Evolutionary conservation across 2,797 vertebrate species (phyloP), one percentile per base, ranked within the genome.

Genomic region (Neostethus bicornis): DNA sequence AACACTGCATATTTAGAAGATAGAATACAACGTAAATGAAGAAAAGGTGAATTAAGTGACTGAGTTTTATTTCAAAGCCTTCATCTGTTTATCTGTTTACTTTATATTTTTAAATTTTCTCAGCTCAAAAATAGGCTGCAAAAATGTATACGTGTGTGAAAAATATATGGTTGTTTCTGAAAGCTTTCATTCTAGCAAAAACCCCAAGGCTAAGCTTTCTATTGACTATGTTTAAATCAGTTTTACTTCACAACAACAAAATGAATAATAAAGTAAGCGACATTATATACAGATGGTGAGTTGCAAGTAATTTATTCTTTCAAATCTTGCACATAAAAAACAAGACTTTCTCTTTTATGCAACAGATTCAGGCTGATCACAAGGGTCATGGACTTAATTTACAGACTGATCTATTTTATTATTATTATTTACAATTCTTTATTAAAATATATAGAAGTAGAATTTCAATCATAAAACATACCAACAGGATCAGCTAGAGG

Each of bases 371-470:
- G 5, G 46, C 56, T 74, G 52, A 80, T 73, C 8, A 14, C 46
- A 72, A 52, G 44, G 65, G 42, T 70, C 50, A 74, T 70, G 51
- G 59, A 12, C 45, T 51, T 60, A 24, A 49, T 60, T 61, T 51
- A 73, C 25, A 62, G 54, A 20, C 41, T 66, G n/a, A 20, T 78
- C 59, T 62, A 55, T 73, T 72, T 79, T 9, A 75, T 75, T 48
- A 26, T 49, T 76, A 61, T 63, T 63, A 51, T 52, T 39, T 29
- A 52, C 53, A 61, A 39, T 25, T 39, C 67, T 56, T 61, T 32
- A 9, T 58, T 53, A 25, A 46, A 20, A 49, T 29, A 44, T 46
- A 28, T 48, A 48, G 4, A 21, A 41, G 11, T 20, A 17, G 16
- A 19, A 43, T 65, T 51, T 13, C 19, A 9, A 42, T 62, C 28